Evolutionary conservation across 1,140 invertebrate species (phyloP).

Genomic region (Parasteatoda tepidariorum): DNA sequence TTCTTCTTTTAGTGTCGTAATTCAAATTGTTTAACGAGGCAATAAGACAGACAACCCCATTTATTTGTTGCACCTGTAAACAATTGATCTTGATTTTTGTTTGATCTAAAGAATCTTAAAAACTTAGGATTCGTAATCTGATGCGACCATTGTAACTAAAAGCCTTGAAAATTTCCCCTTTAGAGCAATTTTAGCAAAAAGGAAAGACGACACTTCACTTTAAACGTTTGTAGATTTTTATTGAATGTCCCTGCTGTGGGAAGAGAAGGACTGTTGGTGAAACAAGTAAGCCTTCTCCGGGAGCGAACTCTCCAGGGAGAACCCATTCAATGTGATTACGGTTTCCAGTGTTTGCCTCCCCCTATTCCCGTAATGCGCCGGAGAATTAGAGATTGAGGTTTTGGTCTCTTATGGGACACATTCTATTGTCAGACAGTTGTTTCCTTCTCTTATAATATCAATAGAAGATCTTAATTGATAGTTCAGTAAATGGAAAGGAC

Average conservation of each 20-base stretch:
- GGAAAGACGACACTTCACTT: slow-evolving; percentile 13
- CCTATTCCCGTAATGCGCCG: not conserved
- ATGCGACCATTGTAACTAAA: not conserved
- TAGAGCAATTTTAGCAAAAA: not conserved
- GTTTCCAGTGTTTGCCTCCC: not conserved
- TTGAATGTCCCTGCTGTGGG: not conserved
- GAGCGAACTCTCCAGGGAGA: not conserved
- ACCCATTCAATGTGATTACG: slow-evolving; percentile 19
- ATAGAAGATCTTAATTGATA: not conserved
- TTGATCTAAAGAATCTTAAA: too few relatives aligned
- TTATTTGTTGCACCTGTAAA: too few relatives aligned
- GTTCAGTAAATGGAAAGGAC: not conserved
- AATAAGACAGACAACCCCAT: too few relatives aligned
- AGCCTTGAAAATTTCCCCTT: not conserved
- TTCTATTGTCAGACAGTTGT: not conserved
- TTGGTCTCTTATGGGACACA: not conserved
- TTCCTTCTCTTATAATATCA: not conserved
- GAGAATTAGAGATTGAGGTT: slow-evolving; percentile 3
- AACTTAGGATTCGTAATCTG: not conserved
- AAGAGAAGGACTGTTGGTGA: not conserved
- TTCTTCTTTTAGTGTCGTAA: too few relatives aligned
- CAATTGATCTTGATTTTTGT: too few relatives aligned
- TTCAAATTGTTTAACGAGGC: too few relatives aligned
- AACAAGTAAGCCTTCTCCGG: slow-evolving; percentile 10
- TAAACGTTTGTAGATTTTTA: slow-evolving; percentile 2